Evolutionary conservation across 2,113 vertebrate genomes (phyloP), one percentile per base, ranked within the genome.

Genomic region (Heterotis niloticus): DNA sequence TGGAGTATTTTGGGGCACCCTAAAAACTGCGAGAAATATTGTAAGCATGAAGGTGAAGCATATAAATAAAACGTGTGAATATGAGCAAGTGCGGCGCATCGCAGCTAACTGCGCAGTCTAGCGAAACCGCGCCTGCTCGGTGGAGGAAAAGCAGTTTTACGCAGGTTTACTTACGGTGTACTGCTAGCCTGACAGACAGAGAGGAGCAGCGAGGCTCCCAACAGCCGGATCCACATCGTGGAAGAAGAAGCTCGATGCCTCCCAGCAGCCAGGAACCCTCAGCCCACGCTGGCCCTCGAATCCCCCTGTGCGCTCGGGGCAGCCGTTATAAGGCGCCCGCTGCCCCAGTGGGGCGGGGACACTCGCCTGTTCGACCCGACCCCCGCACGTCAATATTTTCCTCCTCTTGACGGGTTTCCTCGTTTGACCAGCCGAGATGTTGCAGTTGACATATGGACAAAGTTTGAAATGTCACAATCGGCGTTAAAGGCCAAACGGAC

Each of bases 151-250:
- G 51, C 28, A 57, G 1, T 44, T 44, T 44, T 44, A 13, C 34
- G n/a, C 54, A 13, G 71, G 10, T 74, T 59, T 29, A 74, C 71
- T 74, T 59, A 74, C 71, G 71, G 71, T 20, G 56, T 7, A 28
- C 7, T 56, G 10, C 10, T 7, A 57, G 71, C 71, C 14, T 57
- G 71, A 23, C 71, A 59, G 71, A 24, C 71, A 74, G 52, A 26
- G 52, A 56, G 17, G 11, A 74, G 71, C 34, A 59, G 34, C 7
- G 34, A 74, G 71, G 71, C 71, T 74, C 52, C 57, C 17, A 74
- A 10, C 23, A 74, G 51, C 57, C 52, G 56, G 56, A 12, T 74
- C 71, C 71, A 74, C 71, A 74, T 74, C 13, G 14, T 57, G 20
- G 26, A 57, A 74, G 71, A 14, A 52, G 52, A 14, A 26, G 51